Evolutionary conservation across 92 coral and sea anemone genomes (phyloP).

Genomic region (Meandrina meandrites): DNA sequence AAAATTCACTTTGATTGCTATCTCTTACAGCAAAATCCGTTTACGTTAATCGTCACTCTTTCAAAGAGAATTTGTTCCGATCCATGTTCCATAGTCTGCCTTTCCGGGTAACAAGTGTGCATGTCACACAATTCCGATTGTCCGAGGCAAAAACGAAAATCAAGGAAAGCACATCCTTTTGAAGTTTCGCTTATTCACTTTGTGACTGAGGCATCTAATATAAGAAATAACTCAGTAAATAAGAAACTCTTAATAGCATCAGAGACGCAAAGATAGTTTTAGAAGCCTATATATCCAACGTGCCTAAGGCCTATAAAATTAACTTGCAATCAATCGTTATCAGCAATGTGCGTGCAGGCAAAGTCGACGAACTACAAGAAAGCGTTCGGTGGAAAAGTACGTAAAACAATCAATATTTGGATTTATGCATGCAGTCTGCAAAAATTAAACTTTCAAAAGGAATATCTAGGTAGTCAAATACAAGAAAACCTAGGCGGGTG

Average conservation of each 20-base stretch:
- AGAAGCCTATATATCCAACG: too few relatives aligned
- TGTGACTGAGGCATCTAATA: not conserved
- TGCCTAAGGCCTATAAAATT: too few relatives aligned
- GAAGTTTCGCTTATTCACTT: too few relatives aligned
- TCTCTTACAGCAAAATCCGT: not conserved
- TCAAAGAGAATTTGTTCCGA: constrained; percentile 6
- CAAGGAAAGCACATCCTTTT: not conserved
- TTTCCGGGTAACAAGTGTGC: not conserved
- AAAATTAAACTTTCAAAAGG: not conserved
- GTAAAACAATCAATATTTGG: not conserved
- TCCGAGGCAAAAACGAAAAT: not conserved
- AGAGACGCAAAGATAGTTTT: too few relatives aligned
- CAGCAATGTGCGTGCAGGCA: not conserved
- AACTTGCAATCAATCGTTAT: not conserved
- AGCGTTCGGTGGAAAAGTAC: not conserved
- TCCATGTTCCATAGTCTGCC: not conserved
- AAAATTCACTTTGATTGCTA: not conserved
- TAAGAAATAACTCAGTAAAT: not conserved
- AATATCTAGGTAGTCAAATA: not conserved
- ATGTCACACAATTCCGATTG: not conserved
- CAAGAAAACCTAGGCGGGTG: not conserved
- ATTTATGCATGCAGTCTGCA: not conserved
- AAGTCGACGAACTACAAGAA: not conserved
- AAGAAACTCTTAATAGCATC: too few relatives aligned
- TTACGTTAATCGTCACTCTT: not conserved